phyloP scores from a whole-genome alignment of 2,888 invertebrate species.

The Diloba caeruleocephala region DNA sequence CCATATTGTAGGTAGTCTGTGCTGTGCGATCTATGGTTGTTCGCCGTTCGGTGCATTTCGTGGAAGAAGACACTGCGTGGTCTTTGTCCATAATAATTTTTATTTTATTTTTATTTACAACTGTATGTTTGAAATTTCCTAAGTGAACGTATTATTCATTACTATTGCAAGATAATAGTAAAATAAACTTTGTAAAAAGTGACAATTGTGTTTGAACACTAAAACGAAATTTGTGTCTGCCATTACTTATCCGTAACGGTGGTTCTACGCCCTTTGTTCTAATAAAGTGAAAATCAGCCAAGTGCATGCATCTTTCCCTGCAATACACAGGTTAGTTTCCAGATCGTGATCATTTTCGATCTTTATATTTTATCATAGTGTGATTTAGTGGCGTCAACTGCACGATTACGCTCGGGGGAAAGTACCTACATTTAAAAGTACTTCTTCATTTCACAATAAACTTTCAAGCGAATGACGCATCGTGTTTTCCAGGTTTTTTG shows the following conservation, averaged over 20 bases:
- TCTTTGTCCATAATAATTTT: slow-evolving; percentile 81
- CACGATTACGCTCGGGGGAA: slow-evolving; percentile 79
- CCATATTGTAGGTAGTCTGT: no score
- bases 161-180: slow-evolving; percentile 75
- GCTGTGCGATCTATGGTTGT: slow-evolving; percentile 50
- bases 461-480: slow-evolving; percentile 56
- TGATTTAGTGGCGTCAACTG: slow-evolving; percentile 64
- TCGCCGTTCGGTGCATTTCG: slow-evolving; percentile 68
- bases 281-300: slow-evolving; percentile 86
- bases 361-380: slow-evolving; percentile 45
- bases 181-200: slow-evolving; percentile 64
- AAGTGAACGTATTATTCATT: slow-evolving; percentile 67
- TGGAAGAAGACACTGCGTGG: slow-evolving; percentile 81
- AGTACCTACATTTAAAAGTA: slow-evolving; percentile 76
- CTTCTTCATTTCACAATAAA: slow-evolving; percentile 81
- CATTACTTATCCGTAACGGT: slow-evolving; percentile 86
- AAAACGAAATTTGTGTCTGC: slow-evolving; percentile 74
- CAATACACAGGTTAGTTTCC: slow-evolving; percentile 85
- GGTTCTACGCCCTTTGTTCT: slow-evolving; percentile 86
- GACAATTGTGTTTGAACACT: slow-evolving; percentile 66
- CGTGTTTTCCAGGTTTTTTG: slow-evolving; percentile 82
- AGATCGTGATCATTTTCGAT: slow-evolving; percentile 29
- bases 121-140: slow-evolving; percentile 67
- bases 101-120: slow-evolving; percentile 82
- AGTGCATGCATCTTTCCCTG: slow-evolving; percentile 90